Base-by-base conservation (phyloP, 1,140 invertebrate genomes). In the Drosophila carrolli region DNA sequence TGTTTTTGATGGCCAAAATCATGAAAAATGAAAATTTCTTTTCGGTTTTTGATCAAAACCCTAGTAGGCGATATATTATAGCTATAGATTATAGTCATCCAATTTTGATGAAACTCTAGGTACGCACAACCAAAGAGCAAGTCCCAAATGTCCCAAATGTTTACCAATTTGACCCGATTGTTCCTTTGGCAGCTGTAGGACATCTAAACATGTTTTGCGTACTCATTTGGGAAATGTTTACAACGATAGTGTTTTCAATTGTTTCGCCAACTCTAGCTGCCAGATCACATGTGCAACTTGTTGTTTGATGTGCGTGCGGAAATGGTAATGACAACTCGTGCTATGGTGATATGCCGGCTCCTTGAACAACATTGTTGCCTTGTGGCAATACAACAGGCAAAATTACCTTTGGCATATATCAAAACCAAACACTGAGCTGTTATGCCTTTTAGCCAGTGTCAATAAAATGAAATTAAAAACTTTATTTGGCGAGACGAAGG, bases 391-490 rank as follows among this genome's bases (percentile, higher is more conserved):
- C 38, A 62, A 44, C 60, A 37, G 57, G 61, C 40, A 73, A 62
- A 72, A 70, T 70, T 47, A 44, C 62, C 41, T 72, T 32, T 35
- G 51, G 54, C 40, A 57, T 56, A 29, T 48, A 48, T 53, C 40
- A 57, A 47, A 38, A 78, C 44, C 57, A 57, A 48, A 74, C 75
- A 43, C 58, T 47, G 68, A 62, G 41, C 66, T 70, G 66, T 70
- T 70, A 32, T 53, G 54, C 43, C 61, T 23, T 32, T 43, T 29
- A 40, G 51, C 50, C 60, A 79, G 84, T 83, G 67, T 83, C 84
- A 88, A 88, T 89, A 88, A 83, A 88, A 89, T 58, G 67, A 82
- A 88, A 89, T 88, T 89, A 83, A 74, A 78, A 89, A 89, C 84
- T 83, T 89, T 83, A 83, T 89, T 67, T 76, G 72, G 81, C 60